Percentiles rank a stretch among this genome's conserved stretches.
Evolutionary conservation across 2,113 vertebrate genomes (phyloP).

Genomic region (Albula goreensis): DNA sequence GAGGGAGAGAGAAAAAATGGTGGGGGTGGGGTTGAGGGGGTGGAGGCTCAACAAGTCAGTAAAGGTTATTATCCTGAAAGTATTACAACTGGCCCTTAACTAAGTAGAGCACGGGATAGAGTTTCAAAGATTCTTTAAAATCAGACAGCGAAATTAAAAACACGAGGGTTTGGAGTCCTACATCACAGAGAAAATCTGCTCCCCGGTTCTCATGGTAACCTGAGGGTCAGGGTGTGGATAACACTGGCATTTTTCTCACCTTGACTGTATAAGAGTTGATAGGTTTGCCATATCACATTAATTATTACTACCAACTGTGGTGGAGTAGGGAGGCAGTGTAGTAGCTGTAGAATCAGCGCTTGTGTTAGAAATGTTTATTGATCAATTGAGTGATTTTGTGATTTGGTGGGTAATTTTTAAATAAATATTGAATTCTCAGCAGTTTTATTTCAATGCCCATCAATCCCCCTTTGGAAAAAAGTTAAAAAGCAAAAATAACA

Average conservation of each 20-base stretch:
- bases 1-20: constrained; percentile 49
- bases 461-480: neutral
- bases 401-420: neutral
- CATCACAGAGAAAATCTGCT: constrained; percentile 61
- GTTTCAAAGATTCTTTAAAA: constrained; percentile 75
- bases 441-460: neutral
- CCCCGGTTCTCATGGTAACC: constrained; percentile 31
- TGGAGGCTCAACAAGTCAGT: constrained; percentile 71
- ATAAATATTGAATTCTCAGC: neutral
- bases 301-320: neutral
- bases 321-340: neutral
- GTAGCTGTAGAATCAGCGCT: neutral
- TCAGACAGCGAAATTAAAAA: constrained; percentile 70
- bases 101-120: constrained; percentile 68
- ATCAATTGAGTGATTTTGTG: neutral
- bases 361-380: too few relatives aligned
- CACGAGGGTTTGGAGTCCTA: constrained; percentile 73
- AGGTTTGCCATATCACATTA: neutral
- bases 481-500: neutral
- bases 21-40: constrained; percentile 58
- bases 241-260: constrained; percentile 60
- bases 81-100: constrained; percentile 79
- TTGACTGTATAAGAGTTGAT: constrained; percentile 40
- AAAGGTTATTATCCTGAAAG: constrained; percentile 78
- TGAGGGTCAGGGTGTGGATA: constrained; percentile 58